Base-by-base conservation (phyloP, 2,797 vertebrate genomes). In the Acridotheres tristis region DNA sequence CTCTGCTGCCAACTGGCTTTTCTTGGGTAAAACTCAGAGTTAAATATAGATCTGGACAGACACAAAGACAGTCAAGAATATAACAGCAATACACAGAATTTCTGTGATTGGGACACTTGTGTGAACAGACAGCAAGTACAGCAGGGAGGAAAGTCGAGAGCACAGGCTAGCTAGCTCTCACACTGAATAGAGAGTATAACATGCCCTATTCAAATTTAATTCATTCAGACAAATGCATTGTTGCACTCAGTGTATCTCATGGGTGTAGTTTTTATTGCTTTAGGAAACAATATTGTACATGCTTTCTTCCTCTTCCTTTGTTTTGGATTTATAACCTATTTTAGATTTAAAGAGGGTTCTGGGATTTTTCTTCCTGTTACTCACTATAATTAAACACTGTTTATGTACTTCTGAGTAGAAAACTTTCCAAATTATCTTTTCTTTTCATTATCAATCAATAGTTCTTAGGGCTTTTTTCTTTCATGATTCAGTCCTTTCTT, bases 321-420 rank as follows among this genome's bases (percentile, higher is more conserved):
- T 88, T 79, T 84, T 78, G 47, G 86, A 90, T 88, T 96, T 92
- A 67, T n/a, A 92, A 47, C 45, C 58, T 75, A 48, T 86, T 96
- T 83, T 95, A 80, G 74, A 75, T 92, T 85, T 90, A 74, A 91
- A 82, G 93, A 94, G 84, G 54, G 75, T 61, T 69, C 5, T 91
- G 92, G 68, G 89, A 89, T 84, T 95, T 96, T 89, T 93, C 85
- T 96, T 95, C 95, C 93, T 93, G 72, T 96, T 92, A 82, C 45
- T 95, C 79, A 89, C 25, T 50, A 45, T 80, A 66, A 91, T 78
- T 78, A 87, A 89, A 95, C 71, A 66, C 32, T 81, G 50, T 66
- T 85, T 80, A 88, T 88, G 51, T 73, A 75, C 50, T 83, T 80
- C 40, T 63, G 43, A 88, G 30, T 88, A 38, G 73, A 93, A 94